phyloP scores from a whole-genome alignment of 2,113 vertebrate species.

The Xiphophorus maculatus region DNA sequence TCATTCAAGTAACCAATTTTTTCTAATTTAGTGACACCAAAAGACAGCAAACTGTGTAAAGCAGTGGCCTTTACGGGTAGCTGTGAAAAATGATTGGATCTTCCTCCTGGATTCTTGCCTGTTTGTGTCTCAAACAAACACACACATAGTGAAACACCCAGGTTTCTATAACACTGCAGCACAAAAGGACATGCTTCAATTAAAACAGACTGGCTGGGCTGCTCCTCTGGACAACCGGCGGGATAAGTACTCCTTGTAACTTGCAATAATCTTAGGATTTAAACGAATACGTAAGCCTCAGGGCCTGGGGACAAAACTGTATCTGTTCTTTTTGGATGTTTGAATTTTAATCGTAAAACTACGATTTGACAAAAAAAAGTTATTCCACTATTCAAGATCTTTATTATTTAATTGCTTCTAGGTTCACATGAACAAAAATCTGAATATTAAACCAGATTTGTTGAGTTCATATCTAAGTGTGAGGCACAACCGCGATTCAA shows the following conservation, averaged over 20 bases:
- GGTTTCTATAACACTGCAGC: constrained; percentile 4
- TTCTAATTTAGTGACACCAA: background rate
- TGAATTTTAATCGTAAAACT: constrained; percentile 40
- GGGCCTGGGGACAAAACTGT: constrained; percentile 22
- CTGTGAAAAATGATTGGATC: constrained; percentile 48
- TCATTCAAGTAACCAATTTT: background rate
- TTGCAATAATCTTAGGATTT: constrained; percentile 66
- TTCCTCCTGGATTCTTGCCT: constrained; percentile 14
- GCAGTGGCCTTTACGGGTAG: constrained; percentile 4
- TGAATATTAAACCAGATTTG: background rate
- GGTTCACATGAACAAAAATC: background rate
- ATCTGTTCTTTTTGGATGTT: constrained; percentile 19
- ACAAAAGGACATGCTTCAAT: constrained; percentile 13
- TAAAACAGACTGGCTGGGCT: constrained; percentile 37
- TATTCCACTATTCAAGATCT: background rate
- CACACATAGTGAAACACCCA: background rate
- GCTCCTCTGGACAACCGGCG: constrained; percentile 50
- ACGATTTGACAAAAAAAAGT: background rate
- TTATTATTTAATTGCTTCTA: background rate
- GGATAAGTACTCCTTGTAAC: constrained; percentile 57
- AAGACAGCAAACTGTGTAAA: constrained; percentile 14
- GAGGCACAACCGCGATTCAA: background rate
- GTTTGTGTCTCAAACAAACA: constrained; percentile 26
- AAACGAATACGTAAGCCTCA: constrained; percentile 53
- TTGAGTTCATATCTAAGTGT: background rate